A percentile compares a stretch with the other conserved stretches of the same genome.
phyloP scores from a whole-genome alignment of 2,888 invertebrate genomes.

The Andrena hattorfiana region DNA sequence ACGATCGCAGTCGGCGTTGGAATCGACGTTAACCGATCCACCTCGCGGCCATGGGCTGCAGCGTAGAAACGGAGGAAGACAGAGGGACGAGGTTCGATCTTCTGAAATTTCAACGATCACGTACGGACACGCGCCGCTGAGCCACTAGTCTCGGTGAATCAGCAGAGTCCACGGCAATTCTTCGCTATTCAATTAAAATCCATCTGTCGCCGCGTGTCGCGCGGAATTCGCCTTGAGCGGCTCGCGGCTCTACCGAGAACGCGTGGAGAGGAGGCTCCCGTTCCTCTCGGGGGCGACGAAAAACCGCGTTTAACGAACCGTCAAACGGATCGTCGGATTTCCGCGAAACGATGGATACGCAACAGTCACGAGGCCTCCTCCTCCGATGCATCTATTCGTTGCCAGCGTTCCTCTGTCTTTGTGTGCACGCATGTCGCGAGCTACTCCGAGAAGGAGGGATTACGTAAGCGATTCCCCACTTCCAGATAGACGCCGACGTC shows the following conservation, averaged over 20 bases:
- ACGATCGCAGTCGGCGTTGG: slow-evolving; percentile 15
- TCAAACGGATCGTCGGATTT: slow-evolving; percentile 62
- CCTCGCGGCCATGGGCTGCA: not conserved
- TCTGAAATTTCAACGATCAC: not conserved
- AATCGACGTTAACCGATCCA: slow-evolving; percentile 7
- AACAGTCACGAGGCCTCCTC: slow-evolving; percentile 60
- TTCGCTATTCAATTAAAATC: slow-evolving; percentile 34
- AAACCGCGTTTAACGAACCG: slow-evolving; percentile 56
- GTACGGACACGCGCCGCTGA: not conserved
- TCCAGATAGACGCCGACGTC: slow-evolving; percentile 48
- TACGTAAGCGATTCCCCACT: slow-evolving; percentile 70
- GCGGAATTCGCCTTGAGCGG: slow-evolving; percentile 9
- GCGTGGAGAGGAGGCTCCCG: not conserved
- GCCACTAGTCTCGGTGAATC: slow-evolving; percentile 31
- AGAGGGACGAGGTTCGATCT: not conserved
- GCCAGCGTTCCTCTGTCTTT: slow-evolving; percentile 13
- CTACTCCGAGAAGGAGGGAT: slow-evolving; percentile 67
- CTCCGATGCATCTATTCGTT: slow-evolving; percentile 11
- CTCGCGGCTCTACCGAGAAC: not conserved
- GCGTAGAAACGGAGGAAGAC: not conserved
- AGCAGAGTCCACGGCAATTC: slow-evolving; percentile 43
- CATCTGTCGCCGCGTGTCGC: not conserved
- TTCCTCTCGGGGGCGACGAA: slow-evolving; percentile 16
- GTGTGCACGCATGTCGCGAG: slow-evolving; percentile 13
- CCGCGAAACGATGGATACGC: slow-evolving; percentile 67